phyloP scores from a whole-genome alignment of 2,888 invertebrate genomes.

The Brachyptera putata region DNA sequence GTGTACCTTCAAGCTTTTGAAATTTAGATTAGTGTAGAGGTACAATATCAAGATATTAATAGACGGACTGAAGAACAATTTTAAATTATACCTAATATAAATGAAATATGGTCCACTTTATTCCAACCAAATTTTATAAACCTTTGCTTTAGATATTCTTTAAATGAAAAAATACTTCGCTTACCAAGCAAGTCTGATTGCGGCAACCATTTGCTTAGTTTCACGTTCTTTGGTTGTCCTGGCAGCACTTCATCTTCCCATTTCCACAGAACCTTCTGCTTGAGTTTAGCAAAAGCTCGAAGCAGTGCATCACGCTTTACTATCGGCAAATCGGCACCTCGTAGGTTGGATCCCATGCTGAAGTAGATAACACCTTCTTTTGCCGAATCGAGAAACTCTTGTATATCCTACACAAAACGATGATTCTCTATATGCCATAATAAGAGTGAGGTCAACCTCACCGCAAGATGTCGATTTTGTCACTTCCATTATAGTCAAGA shows the following conservation, averaged over 20 bases:
- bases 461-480: too few species aligned
- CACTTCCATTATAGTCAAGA: too few species aligned
- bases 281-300: constrained; percentile 36
- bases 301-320: constrained; percentile 33
- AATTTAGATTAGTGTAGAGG: too few species aligned
- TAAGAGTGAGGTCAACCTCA: too few species aligned
- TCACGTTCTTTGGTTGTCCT: constrained; percentile 37
- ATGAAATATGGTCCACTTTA: too few species aligned
- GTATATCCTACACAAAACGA: constrained; percentile 25
- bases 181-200: constrained; percentile 38
- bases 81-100: too few species aligned
- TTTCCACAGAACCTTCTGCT: constrained; percentile 39
- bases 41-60: too few species aligned
- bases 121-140: too few species aligned
- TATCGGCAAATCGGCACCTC: constrained; percentile 32
- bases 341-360: constrained; percentile 36
- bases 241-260: constrained; percentile 36
- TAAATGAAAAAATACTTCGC: not conserved
- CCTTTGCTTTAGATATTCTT: not conserved
- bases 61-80: too few species aligned
- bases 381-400: constrained; percentile 33
- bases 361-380: constrained; percentile 37
- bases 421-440: not conserved
- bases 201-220: constrained; percentile 38
- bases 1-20: too few species aligned